Percentiles rank a stretch among this genome's conserved stretches.
Conservation (phyloP, 2,888 invertebrate species). For the Cephus sareptanus region DNA sequence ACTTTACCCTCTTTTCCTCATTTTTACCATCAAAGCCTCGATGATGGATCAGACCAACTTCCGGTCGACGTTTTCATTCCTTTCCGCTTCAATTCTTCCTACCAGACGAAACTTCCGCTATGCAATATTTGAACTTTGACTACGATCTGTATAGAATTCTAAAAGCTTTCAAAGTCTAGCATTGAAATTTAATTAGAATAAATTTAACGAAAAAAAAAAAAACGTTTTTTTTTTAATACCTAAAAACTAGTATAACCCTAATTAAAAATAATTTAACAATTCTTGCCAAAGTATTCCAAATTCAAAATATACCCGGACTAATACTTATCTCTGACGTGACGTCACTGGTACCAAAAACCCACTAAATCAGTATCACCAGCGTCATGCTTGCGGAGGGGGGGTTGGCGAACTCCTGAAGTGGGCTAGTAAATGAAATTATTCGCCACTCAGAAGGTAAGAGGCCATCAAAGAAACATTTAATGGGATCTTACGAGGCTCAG, state of each 20-base stretch:
- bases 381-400: neutral
- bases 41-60: neutral
- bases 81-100: neutral
- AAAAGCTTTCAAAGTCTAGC: neutral
- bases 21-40: neutral
- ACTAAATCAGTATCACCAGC: too few relatives aligned
- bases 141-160: neutral
- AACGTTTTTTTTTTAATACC: neutral
- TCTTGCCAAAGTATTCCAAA: too few relatives aligned
- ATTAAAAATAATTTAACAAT: neutral
- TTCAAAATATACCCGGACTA: neutral
- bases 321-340: neutral
- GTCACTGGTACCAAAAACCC: too few relatives aligned
- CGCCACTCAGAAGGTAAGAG: constrained; percentile 52
- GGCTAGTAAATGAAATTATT: constrained; percentile 52
- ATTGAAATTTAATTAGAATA: neutral
- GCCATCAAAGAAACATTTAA: constrained; percentile 54
- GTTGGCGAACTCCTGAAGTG: constrained; percentile 49
- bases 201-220: neutral
- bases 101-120: neutral
- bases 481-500: constrained; percentile 46
- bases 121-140: neutral
- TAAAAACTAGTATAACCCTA: neutral
- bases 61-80: neutral
- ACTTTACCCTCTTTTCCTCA: neutral